phyloP scores from a whole-genome alignment of 2,113 vertebrate genomes.

The Picathartes gymnocephalus region DNA sequence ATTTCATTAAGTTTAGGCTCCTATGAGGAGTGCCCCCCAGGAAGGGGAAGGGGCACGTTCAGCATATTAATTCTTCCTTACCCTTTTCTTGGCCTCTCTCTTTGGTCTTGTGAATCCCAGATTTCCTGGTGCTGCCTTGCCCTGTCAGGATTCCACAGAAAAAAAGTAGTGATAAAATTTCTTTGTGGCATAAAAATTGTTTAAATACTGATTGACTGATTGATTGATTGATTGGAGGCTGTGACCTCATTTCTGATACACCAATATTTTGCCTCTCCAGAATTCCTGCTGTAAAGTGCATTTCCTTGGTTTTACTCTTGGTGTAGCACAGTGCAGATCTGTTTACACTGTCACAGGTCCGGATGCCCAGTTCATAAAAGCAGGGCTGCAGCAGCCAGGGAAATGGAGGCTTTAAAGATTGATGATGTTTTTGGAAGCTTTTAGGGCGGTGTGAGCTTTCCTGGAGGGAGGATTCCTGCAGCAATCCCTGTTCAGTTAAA shows the following conservation, averaged over 20 bases:
- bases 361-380: neutral
- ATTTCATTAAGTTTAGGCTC: neutral
- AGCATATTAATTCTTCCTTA: neutral
- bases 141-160: neutral
- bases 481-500: neutral
- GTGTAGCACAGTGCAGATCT: neutral
- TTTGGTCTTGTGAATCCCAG: neutral
- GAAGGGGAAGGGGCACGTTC: neutral
- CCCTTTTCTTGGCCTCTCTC: neutral
- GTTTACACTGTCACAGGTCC: too few species aligned
- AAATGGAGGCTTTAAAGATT: neutral
- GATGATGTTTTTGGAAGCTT: neutral
- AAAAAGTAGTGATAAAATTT: neutral
- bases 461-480: neutral
- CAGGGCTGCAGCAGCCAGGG: neutral
- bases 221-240: neutral
- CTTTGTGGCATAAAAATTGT: neutral
- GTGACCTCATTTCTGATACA: neutral
- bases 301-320: neutral
- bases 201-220: neutral
- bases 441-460: neutral
- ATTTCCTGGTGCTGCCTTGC: neutral
- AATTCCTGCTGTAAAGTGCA: neutral
- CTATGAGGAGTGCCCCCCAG: neutral
- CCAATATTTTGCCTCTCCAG: neutral